phyloP scores from a whole-genome alignment of 2,113 vertebrate genomes.

The Paedocypris sp. region DNA sequence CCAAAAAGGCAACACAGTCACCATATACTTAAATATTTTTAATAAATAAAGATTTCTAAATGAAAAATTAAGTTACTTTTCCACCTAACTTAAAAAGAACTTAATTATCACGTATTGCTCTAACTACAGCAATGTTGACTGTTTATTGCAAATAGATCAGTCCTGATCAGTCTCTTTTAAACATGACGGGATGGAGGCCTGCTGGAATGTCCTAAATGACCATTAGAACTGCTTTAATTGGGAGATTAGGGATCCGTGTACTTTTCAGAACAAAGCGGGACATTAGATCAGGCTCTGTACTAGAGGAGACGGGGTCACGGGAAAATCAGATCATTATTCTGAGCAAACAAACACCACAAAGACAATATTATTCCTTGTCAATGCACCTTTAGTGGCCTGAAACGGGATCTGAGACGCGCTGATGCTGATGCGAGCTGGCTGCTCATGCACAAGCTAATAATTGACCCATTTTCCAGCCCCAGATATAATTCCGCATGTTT shows the following conservation, averaged over 20 bases:
- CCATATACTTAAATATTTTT: no score
- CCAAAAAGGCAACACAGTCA: no score
- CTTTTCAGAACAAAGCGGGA: conserved; percentile 3
- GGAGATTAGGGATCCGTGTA: conserved; percentile 3
- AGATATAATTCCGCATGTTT: conserved; percentile 36
- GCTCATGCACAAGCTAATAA: conserved; percentile 42
- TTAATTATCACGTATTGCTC: no score
- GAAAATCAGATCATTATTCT: conserved; percentile 38
- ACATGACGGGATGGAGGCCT: no score
- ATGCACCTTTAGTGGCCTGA: conserved; percentile 17
- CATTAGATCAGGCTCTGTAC: conserved; percentile 5
- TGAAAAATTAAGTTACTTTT: no score
- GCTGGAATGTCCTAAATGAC: no score
- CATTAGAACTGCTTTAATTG: neutral
- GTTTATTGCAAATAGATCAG: no score
- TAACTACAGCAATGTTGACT: no score
- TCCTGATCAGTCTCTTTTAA: no score
- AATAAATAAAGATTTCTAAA: no score
- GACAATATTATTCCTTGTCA: conserved; percentile 25
- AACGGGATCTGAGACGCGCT: conserved; percentile 7
- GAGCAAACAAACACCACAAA: conserved; percentile 45
- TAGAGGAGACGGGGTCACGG: neutral
- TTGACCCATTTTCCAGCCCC: conserved; percentile 46
- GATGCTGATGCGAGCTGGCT: conserved; percentile 31
- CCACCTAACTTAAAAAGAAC: no score